Evolutionary conservation across 2,113 vertebrate species (phyloP).

Genomic region (Axis porcinus): DNA sequence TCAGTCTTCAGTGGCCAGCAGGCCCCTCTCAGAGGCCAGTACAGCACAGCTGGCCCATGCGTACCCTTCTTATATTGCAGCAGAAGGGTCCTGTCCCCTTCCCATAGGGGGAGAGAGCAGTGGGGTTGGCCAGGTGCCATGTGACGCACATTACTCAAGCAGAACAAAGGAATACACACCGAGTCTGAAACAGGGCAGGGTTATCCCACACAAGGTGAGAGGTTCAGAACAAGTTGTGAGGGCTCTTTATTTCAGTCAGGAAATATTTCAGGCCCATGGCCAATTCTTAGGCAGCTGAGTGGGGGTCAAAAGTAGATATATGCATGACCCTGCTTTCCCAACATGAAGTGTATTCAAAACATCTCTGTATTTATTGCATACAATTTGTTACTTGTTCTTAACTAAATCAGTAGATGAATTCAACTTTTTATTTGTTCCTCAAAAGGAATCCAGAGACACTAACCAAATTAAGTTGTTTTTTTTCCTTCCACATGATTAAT

Average conservation of each 20-base stretch:
- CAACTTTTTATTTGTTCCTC: slow-evolving; percentile 22
- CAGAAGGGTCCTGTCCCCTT: not conserved
- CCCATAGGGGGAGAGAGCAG: not conserved
- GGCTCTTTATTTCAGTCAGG: not conserved
- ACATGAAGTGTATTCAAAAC: not conserved
- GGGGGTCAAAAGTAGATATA: not conserved
- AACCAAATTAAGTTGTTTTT: slow-evolving; percentile 31
- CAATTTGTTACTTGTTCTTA: slow-evolving; percentile 14
- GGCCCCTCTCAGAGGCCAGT: not conserved
- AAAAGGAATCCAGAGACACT: not conserved
- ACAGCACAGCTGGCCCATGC: not conserved
- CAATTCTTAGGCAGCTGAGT: not conserved
- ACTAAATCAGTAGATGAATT: slow-evolving; percentile 7
- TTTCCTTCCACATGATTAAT: slow-evolving; percentile 29
- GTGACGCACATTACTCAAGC: not conserved
- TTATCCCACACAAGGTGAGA: not conserved
- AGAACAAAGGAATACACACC: not conserved
- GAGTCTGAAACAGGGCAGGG: not conserved
- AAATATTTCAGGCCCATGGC: not conserved
- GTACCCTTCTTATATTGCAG: not conserved
- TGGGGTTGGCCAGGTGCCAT: not conserved
- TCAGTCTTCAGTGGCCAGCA: not conserved
- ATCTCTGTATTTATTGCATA: slow-evolving; percentile 9
- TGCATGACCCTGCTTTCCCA: not conserved
- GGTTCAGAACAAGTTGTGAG: not conserved